Conservation (phyloP, 2,888 invertebrate genomes). For the Orchesellides sinensis region DNA sequence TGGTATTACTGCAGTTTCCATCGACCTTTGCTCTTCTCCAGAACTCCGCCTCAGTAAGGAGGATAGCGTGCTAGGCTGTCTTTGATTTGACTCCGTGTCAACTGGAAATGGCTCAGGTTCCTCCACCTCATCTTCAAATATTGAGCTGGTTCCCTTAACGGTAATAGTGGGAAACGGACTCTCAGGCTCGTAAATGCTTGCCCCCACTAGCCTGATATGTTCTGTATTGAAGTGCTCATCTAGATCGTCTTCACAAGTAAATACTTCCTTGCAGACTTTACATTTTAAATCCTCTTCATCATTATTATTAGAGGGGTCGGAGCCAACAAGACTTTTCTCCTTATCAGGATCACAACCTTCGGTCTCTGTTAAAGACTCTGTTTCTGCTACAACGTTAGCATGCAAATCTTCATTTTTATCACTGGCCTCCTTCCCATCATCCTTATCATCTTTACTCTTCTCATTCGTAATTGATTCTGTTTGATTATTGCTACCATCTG, state of each 20-base stretch:
- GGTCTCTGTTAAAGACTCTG: neutral
- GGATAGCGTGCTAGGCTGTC: neutral
- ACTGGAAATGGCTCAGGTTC: slow-evolving; percentile 20
- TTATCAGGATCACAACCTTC: neutral
- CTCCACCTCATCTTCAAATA: slow-evolving; percentile 54
- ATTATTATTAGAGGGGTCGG: neutral
- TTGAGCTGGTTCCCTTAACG: slow-evolving; percentile 26
- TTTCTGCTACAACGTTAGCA: neutral
- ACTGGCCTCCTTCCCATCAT: neutral
- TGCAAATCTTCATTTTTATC: neutral
- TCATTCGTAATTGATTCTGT: neutral
- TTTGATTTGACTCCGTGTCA: neutral
- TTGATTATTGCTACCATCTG: neutral
- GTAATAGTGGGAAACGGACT: slow-evolving; percentile 67
- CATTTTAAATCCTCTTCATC: slow-evolving; percentile 52
- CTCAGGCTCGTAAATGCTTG: slow-evolving; percentile 71
- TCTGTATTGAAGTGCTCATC: slow-evolving; percentile 68
- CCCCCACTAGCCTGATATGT: slow-evolving; percentile 66
- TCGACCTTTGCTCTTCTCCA: slow-evolving; percentile 2
- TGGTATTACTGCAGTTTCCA: slow-evolving; percentile 6
- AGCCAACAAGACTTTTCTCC: neutral
- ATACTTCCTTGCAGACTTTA: slow-evolving; percentile 58
- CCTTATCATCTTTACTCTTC: neutral
- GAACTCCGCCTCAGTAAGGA: neutral
- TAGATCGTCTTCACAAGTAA: slow-evolving; percentile 67